Base-by-base conservation (phyloP, 2,888 invertebrate species). In the Orchestes rusci region DNA sequence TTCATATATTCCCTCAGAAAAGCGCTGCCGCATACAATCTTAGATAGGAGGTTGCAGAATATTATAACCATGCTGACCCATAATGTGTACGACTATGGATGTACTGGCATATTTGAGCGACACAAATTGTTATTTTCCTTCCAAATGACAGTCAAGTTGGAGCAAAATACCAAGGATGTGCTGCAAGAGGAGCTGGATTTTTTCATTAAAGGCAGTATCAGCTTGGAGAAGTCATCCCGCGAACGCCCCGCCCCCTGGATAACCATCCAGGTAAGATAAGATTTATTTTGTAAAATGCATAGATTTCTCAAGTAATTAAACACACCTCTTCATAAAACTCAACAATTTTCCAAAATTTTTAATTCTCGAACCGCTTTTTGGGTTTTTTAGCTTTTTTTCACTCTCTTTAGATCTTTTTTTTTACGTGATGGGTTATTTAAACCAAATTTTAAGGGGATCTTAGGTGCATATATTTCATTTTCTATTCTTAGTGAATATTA, bases 111-210 rank as follows among this genome's bases (percentile, higher is more conserved):
- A 54, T 93, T 94, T 66, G 91, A 93, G 66, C 81, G 81, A 31
- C 92, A 94, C 70, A 93, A 94, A 64, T 70, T 94, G 20, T 71
- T 94, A 16, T 93, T 81, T 66, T 92, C 93, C 0, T 89, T 94
- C 66, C 90, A 91, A 79, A 91, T 94, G 72, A 81, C 88, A 48
- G 79, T 83, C 12, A 88, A 86, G 62, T 65, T 94, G 52, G 81
- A 91, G 56, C 81, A 84, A 64, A 83, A 82, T 56, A 73, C 77
- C 4, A 75, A 69, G 0, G 61, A 70, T 16, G 68, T 93, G 1
- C 66, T 63, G 0, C 89, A 87, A 59, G 61, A 68, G 4, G 82
- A 93, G 61, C 64, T 94, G 17, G 89, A 92, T 63, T 94, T 94
- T 71, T 93, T 94, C 64, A 87, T 92, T 55, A 93, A 92, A 60